Base-by-base conservation (phyloP, 2,888 invertebrate genomes). In the Tigriopus californicus region DNA sequence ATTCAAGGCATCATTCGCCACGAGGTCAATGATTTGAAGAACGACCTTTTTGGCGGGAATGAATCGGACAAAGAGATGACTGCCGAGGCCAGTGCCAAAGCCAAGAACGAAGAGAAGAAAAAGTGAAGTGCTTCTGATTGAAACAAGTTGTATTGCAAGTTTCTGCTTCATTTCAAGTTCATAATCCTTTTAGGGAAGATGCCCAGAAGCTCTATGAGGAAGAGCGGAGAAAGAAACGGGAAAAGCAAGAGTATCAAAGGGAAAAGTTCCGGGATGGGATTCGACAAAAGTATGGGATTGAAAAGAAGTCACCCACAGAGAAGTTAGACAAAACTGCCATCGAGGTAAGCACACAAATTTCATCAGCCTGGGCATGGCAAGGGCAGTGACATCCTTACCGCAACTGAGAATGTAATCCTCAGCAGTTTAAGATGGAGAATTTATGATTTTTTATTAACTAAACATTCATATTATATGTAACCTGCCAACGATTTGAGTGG, bases 261-360 rank as follows among this genome's bases (percentile, higher is more conserved):
- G 49, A 49, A 49, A 49, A 49, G 22, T 49, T 49, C 22, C 15
- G 49, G 20, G 49, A 49, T 49, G 49, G 20, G 3, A 49, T 49
- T 22, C 49, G 49, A 13, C 49, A 49, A 22, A 49, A 49, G 22
- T 49, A 49, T 49, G 49, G 49, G 3, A 49, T 49, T 49, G 20
- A 49, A 49, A 49, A 22, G 49, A 49, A 18, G n/a, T n/a, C 46
- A 44, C n/a, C 46, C 46, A 44, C 46, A 44, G 46, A 18, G 18
- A 18, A 44, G 5, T 5, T 11, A 5, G 46, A 44, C 33, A 33
- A 33, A 33, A 33, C 33, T 33, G 33, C 33, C 33, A 33, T 33
- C 33, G 33, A 33, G 33, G 33, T 33, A 8, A 33, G 33, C 4
- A n/a, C n/a, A n/a, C n/a, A n/a, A n/a, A n/a, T n/a, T n/a, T n/a